Evolutionary conservation across 2,888 invertebrate genomes (phyloP).

Genomic region (Drosophila neoperkinsi): DNA sequence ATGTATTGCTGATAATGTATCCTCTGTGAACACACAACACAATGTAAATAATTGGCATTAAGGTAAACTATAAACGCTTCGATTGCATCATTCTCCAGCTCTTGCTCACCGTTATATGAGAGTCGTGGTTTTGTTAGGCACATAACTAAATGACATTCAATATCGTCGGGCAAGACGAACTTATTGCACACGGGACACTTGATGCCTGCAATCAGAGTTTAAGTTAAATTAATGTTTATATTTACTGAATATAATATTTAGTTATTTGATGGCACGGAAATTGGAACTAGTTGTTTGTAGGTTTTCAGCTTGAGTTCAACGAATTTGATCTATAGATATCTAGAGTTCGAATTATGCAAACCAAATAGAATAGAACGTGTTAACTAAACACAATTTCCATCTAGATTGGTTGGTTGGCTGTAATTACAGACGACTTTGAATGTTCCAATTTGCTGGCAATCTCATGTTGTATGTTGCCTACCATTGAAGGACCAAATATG

Average conservation of each 20-base stretch:
- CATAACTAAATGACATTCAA: constrained; percentile 99
- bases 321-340: neutral
- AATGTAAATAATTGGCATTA: neutral
- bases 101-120: constrained; percentile 96
- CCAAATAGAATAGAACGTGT: neutral
- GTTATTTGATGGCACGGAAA: neutral
- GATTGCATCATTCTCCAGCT: neutral
- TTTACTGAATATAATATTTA: neutral
- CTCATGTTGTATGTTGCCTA: constrained; percentile 79
- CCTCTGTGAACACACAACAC: constrained; percentile 89
- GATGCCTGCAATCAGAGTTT: constrained; percentile 89
- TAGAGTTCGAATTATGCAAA: neutral
- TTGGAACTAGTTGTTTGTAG: neutral
- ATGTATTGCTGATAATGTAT: constrained; percentile 95
- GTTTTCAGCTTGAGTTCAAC: neutral
- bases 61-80: neutral
- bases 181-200: constrained; percentile 99
- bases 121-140: constrained; percentile 99
- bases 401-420: neutral
- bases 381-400: neutral
- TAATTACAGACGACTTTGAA: neutral
- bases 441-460: neutral
- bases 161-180: constrained; percentile 98
- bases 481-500: constrained; percentile 97
- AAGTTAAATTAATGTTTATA: neutral